Evolutionary conservation across 2,888 invertebrate genomes (phyloP), one percentile per base, ranked within the genome.

Genomic region (Petrolisthes cinctipes): DNA sequence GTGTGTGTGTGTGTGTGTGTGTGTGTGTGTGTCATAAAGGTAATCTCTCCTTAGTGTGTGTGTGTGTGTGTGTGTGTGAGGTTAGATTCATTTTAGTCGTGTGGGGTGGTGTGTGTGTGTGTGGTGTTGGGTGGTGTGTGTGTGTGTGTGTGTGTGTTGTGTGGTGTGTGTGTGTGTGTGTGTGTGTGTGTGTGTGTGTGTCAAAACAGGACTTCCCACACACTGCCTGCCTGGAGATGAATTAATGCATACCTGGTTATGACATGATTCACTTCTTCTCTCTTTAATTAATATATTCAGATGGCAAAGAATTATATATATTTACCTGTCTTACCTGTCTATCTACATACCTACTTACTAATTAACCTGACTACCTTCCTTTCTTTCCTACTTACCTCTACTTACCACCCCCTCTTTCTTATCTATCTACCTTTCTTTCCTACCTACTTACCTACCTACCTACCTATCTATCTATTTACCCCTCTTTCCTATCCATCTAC

Each of bases 131-230:
- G n/a, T n/a, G n/a, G 2, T 37, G 37, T 37, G 37, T 76, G 11
- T 54, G 53, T 53, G 53, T 53, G 17, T 54, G 1, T 17, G n/a
- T 78, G 54, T 78, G n/a, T 78, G 37, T 37, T n/a, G n/a, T n/a
- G n/a, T n/a, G n/a, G 2, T 37, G 37, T 37, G 37, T 37, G 37
- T 37, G 54, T 78, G 53, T 76, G 0, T 78, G 5, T 78, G n/a
- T 78, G n/a, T 78, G 54, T 78, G n/a, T 78, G 54, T 78, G n/a
- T 54, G 51, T 75, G 17, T 54, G 54, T 78, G 54, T 78, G 54
- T 78, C 37, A 0, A 37, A 37, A 37, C 37, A 37, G 37, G 37
- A 37, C 0, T 37, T 37, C 37, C 37, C 37, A 37, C 37, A 1
- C 37, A 37, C n/a, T n/a, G n/a, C n/a, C n/a, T 20, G 3, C 4